Evolutionary conservation across 2,113 vertebrate genomes (phyloP).

Genomic region (Thamnophis sirtalis): DNA sequence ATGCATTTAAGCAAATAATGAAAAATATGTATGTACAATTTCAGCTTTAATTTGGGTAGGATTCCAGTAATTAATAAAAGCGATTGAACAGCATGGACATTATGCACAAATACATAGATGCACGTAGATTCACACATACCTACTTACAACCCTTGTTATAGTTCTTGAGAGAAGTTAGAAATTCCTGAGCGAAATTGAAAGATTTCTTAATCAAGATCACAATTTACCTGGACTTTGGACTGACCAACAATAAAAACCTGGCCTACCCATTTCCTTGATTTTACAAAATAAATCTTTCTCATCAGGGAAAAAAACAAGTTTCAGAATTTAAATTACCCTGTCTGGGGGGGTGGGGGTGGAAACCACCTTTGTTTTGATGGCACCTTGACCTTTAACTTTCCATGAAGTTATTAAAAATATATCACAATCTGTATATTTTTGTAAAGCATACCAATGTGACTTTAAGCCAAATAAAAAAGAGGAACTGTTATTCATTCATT

Average conservation of each 20-base stretch:
- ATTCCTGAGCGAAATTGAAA: background rate
- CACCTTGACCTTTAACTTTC: background rate
- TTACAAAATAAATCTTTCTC: background rate
- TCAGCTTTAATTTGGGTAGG: background rate
- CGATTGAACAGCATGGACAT: background rate
- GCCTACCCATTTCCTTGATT: background rate
- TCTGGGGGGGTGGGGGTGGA: background rate
- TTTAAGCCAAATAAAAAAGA: background rate
- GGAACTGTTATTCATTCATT: background rate
- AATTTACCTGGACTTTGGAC: background rate
- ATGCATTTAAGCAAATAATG: background rate
- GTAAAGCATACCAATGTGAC: background rate
- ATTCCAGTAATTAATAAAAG: background rate
- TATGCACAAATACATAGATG: background rate
- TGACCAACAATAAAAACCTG: background rate
- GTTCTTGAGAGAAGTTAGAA: background rate
- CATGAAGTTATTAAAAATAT: background rate
- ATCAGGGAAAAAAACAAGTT: background rate
- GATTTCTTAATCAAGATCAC: background rate
- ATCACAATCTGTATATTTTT: background rate
- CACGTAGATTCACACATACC: background rate
- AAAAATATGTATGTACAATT: background rate
- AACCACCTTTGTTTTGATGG: background rate
- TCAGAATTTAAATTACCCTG: background rate
- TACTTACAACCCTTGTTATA: background rate